Evolutionary conservation across 35 echinoderm and acorn worm species (phyloP).

Genomic region (Eucidaris tribuloides): DNA sequence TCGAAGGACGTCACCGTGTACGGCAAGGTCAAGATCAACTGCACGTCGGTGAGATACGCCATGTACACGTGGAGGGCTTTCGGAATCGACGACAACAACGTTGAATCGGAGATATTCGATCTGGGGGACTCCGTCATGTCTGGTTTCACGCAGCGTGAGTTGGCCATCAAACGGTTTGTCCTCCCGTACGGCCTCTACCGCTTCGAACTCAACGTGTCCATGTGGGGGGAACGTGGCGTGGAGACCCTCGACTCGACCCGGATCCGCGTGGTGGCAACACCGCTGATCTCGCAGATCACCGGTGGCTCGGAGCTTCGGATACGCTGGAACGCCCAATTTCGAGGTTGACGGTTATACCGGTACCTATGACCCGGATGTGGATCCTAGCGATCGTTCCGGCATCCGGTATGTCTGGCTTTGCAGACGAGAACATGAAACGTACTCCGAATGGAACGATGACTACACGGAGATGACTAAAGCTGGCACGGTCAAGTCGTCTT

Average conservation of each 20-base stretch:
- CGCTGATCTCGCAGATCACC: conserved; percentile 49
- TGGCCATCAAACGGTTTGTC: conserved; percentile 67
- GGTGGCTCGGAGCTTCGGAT: conserved; percentile 72
- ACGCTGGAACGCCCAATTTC: conserved; percentile 67
- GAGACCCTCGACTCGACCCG: conserved; percentile 51
- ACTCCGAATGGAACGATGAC: conserved; percentile 74
- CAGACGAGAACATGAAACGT: conserved; percentile 76
- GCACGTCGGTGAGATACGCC: conserved; percentile 68
- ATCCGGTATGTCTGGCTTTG: conserved; percentile 82
- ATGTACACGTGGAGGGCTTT: conserved; percentile 87
- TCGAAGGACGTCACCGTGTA: conserved; percentile 78
- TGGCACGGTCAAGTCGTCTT: conserved; percentile 40
- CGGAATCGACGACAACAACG: conserved; percentile 8
- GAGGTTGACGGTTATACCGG: conserved; percentile 51
- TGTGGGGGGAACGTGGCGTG: conserved; percentile 83
- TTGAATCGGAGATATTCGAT: conserved; percentile 61
- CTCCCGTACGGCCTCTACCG: conserved; percentile 73
- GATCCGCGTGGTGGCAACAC: conserved; percentile 74
- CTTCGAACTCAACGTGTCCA: conserved; percentile 84
- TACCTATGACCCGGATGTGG: conserved; percentile 82
- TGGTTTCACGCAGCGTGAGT: conserved; percentile 64
- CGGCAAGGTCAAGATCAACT: conserved; percentile 70
- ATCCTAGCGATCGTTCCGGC: conserved; percentile 45
- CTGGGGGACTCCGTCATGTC: conserved; percentile 65
- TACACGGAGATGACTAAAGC: conserved; percentile 53